Percentiles rank a stretch among this genome's conserved stretches.
These are phyloP conservation scores for Fratercula arctica DNA, from an alignment of 2,797 vertebrate species.

Conservation along the genomic window DNA sequence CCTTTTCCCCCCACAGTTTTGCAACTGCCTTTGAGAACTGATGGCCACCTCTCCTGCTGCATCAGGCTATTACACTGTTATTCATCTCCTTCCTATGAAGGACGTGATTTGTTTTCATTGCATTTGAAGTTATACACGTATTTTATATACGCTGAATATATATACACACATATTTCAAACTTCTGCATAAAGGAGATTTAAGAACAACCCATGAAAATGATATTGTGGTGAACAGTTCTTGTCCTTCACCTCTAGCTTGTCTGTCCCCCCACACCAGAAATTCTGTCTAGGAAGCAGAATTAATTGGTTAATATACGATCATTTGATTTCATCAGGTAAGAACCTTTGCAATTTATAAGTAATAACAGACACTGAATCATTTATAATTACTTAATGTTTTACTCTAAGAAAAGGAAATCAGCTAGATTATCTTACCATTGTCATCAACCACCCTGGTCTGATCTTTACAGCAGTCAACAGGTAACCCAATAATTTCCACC, in stretches of 20 bases:
- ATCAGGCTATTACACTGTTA: not conserved
- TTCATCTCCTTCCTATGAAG: not conserved
- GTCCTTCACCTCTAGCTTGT: not conserved
- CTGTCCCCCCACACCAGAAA: not conserved
- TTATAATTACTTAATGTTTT: not conserved
- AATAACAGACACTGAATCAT: not conserved
- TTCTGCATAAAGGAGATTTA: not conserved
- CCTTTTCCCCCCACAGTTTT: not conserved
- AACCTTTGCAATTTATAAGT: not conserved
- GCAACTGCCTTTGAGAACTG: not conserved
- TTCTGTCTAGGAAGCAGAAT: not conserved
- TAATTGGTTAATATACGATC: not conserved
- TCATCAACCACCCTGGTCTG: constrained; percentile 97
- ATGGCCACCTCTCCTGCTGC: not conserved
- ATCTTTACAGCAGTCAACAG: constrained; percentile 95
- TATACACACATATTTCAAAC: not conserved
- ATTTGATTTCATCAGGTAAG: not conserved
- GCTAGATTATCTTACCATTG: constrained; percentile 83
- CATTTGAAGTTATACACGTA: not conserved
- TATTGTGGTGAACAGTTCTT: not conserved
- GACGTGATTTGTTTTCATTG: not conserved
- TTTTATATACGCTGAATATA: not conserved
- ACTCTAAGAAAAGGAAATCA: not conserved
- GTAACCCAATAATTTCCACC: constrained; percentile 97
- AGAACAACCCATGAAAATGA: not conserved